phyloP scores from a whole-genome alignment of 2,797 vertebrate genomes.

The Danio jaintianensis region DNA sequence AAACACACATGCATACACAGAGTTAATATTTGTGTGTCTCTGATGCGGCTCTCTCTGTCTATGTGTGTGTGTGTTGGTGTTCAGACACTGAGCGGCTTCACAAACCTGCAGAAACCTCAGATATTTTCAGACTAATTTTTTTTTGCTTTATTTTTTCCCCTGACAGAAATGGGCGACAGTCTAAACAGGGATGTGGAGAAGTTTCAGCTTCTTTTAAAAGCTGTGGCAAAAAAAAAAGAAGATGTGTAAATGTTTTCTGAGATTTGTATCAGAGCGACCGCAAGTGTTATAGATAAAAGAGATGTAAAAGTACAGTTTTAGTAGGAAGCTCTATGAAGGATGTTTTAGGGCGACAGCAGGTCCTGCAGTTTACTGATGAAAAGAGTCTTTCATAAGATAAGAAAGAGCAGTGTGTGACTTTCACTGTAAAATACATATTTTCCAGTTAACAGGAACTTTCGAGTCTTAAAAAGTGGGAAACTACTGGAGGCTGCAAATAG shows the following conservation, averaged over 20 bases:
- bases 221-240: conserved; percentile 66
- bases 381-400: conserved; percentile 75
- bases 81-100: conserved; percentile 53
- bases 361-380: conserved; percentile 65
- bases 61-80: conserved; percentile 27
- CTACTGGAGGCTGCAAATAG: no score
- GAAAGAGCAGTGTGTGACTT: conserved; percentile 69
- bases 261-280: background rate
- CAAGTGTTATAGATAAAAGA: conserved; percentile 11
- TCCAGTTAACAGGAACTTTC: background rate
- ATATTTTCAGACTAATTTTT: conserved; percentile 72
- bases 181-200: conserved; percentile 42
- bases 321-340: no score
- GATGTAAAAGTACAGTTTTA: background rate
- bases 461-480: background rate
- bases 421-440: background rate
- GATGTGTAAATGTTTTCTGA: background rate
- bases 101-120: conserved; percentile 74
- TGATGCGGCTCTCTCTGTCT: conserved; percentile 47
- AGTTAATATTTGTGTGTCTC: conserved; percentile 51
- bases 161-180: conserved; percentile 67
- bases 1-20: conserved; percentile 29
- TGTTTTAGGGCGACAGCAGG: no score
- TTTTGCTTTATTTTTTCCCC: conserved; percentile 40
- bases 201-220: conserved; percentile 68